Base-by-base conservation (phyloP, 2,113 vertebrate species). In the Hemiscyllium ocellatum region DNA sequence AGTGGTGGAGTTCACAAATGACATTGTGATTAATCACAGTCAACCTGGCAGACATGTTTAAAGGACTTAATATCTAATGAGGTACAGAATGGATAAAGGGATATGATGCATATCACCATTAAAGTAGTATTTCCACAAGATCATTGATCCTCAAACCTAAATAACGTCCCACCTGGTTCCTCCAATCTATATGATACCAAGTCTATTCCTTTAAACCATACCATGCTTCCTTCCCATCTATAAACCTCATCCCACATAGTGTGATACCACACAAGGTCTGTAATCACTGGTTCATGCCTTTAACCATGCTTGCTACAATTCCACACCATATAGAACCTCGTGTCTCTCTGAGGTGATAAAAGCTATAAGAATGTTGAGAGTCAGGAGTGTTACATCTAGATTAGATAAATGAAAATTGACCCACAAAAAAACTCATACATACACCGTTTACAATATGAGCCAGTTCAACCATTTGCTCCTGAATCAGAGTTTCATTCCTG, bases 401-500 rank as follows among this genome's bases (percentile, higher is more conserved):
- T 70, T 22, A 72, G 1, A 29, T 12, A 72, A 72, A 24, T 52
- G 33, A 72, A 70, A 19, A 50, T 33, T 50, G 42, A 50, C 19
- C 42, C 56, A 7, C 56, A 10, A 61, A 95, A 12, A 72, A 3
- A 0, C 95, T 87, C 15, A 56, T 85, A 97, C 98, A 97, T 97
- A 99, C 98, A 97, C 97, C 97, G 95, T 98, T 98, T 76, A 98
- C 96, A 0, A 98, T 97, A 97, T 98, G 98, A 65, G 97, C 97
- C 96, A 99, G 96, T 96, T 98, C 96, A 93, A 98, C 97, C 95
- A 97, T 97, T 96, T 99, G 98, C 2, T 97, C 97, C 87, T 96
- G 97, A 65, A 98, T 97, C 0, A 97, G 98, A 0, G 97, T 97
- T 10, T 66, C 85, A 96, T 98, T 97, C 6, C 90, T 26, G 0